Conservation (phyloP, 2,113 vertebrate species). For the Emydura subglobosa region DNA sequence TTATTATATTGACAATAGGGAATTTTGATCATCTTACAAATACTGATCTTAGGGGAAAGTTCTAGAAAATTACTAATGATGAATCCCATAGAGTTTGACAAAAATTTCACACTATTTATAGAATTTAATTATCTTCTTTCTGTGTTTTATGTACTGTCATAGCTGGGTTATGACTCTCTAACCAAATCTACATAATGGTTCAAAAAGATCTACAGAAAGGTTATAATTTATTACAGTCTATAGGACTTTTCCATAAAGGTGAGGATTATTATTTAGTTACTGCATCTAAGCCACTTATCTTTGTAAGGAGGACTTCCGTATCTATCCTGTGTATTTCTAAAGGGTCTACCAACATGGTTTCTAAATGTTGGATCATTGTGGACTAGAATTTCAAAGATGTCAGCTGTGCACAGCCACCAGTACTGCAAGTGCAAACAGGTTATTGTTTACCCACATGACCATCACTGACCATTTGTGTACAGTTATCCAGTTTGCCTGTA, state of each 20-base stretch:
- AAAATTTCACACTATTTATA: not conserved
- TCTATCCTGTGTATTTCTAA: not conserved
- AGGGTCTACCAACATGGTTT: not conserved
- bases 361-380: not conserved
- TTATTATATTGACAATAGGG: not conserved
- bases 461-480: fast-evolving
- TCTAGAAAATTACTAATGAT: not conserved
- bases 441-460: not conserved
- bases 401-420: not conserved
- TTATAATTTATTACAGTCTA: not conserved
- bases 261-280: not conserved
- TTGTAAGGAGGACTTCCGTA: not conserved
- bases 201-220: no score
- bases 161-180: not conserved
- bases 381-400: not conserved
- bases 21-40: not conserved
- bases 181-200: not conserved
- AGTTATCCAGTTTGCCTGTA: not conserved
- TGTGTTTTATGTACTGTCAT: not conserved
- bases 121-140: not conserved
- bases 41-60: not conserved
- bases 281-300: not conserved
- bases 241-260: not conserved
- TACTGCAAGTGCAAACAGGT: not conserved
- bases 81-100: not conserved